Evolutionary conservation across 2,888 invertebrate species (phyloP), one percentile per base, ranked within the genome.

Genomic region (Aplocera efformata): DNA sequence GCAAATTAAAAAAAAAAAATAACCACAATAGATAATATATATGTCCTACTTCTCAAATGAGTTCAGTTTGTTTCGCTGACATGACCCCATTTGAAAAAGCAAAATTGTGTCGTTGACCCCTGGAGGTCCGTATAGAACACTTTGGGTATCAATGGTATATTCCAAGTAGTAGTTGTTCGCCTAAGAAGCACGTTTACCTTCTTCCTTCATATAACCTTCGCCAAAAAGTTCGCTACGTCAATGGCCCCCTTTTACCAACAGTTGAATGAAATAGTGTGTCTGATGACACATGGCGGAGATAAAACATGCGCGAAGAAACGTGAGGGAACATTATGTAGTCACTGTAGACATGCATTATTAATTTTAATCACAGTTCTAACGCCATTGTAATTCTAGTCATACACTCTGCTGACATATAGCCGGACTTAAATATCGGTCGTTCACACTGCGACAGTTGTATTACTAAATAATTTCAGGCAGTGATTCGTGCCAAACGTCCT

Each of bases 261-360:
- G 20, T n/a, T 10, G 27, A 26, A 33, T 30, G 25, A 33, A 31
- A 31, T 3, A 23, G 34, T 21, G 21, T 30, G 30, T 30, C 30
- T 26, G 25, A 13, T 31, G 25, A 40, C 22, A 11, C 29, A 39
- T 28, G 11, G 32, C 17, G 17, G 28, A 21, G 24, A 34, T 31
- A 35, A 34, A 24, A 50, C 60, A 50, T 50, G 53, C 53, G 48
- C n/a, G 31, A 7, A 10, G 10, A 43, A 59, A 66, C 64, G 63
- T 65, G 63, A 61, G 37, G 7, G 17, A 28, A 22, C 6, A 10
- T 31, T 32, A 11, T 29, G 11, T 6, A 28, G 3, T 10, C 1
- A 9, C 9, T 6, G 4, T 24, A 26, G 25, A 26, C 11, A 27
- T 7, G 6, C 9, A 10, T 7, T 7, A 8, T 11, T 11, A 11